Evolutionary conservation across 2,888 invertebrate genomes (phyloP).

Genomic region (Lottia gigantea): DNA sequence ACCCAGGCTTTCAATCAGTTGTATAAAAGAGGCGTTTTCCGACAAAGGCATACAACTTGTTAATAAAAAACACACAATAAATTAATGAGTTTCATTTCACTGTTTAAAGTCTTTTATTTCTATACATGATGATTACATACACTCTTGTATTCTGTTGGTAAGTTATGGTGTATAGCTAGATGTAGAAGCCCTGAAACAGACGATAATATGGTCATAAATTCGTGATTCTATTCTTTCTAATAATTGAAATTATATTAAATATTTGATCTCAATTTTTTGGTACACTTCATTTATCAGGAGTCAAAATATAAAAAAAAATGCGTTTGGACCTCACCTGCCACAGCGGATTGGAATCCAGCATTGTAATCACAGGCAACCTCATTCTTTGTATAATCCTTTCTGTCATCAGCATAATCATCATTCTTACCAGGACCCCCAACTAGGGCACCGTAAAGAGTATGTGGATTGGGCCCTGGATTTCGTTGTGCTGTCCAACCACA

Average conservation of each 20-base stretch:
- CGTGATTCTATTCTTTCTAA: no score
- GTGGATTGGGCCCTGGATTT: constrained; percentile 49
- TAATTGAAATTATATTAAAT: no score
- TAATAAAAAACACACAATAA: no score
- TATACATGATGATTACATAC: background rate
- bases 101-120: no score
- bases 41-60: no score
- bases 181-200: background rate
- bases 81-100: no score
- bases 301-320: background rate
- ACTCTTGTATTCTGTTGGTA: constrained; percentile 5
- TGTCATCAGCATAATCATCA: constrained; percentile 51
- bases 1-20: no score
- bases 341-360: constrained; percentile 55
- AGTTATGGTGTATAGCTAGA: background rate
- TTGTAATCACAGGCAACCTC: constrained; percentile 61
- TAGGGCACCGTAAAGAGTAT: constrained; percentile 55
- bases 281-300: no score
- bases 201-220: no score
- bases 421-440: constrained; percentile 55
- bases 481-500: constrained; percentile 54
- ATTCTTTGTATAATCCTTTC: constrained; percentile 52
- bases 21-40: no score
- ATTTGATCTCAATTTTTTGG: no score
- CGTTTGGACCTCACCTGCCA: constrained; percentile 46